Evolutionary conservation across 2,888 invertebrate genomes (phyloP).

Genomic region (Conops quadrifasciatus): DNA sequence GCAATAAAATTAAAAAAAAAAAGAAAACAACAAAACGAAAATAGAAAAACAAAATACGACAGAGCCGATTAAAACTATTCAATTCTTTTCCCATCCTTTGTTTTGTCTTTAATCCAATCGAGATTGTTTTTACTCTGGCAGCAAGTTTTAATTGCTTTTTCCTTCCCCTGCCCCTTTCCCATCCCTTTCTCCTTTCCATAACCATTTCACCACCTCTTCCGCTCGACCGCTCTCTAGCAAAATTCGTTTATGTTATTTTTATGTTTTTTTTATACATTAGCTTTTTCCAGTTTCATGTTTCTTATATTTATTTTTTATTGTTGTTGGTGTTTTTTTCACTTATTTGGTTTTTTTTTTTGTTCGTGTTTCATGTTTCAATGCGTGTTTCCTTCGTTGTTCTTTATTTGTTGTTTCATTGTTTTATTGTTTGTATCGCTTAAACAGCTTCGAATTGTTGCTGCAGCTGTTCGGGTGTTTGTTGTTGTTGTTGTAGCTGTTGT

Average conservation of each 20-base stretch:
- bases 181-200: background rate
- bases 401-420: background rate
- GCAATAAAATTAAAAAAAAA: background rate
- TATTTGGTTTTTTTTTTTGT: background rate
- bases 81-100: background rate
- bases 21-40: background rate
- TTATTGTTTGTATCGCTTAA: background rate
- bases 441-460: background rate
- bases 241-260: background rate
- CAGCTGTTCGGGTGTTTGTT: no score
- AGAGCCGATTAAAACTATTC: background rate
- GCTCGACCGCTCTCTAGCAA: background rate
- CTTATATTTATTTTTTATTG: background rate
- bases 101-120: slow-evolving; percentile 16
- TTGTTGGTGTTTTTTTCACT: background rate
- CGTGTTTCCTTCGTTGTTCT: background rate
- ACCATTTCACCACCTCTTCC: background rate
- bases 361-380: background rate
- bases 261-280: background rate
- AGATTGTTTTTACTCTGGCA: slow-evolving; percentile 4
- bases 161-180: background rate
- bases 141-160: background rate
- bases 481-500: no score
- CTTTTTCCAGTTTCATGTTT: background rate
- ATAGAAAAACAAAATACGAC: no score